Evolutionary conservation across 2,888 invertebrate species (phyloP).

Genomic region (Leistus spinibarbis): DNA sequence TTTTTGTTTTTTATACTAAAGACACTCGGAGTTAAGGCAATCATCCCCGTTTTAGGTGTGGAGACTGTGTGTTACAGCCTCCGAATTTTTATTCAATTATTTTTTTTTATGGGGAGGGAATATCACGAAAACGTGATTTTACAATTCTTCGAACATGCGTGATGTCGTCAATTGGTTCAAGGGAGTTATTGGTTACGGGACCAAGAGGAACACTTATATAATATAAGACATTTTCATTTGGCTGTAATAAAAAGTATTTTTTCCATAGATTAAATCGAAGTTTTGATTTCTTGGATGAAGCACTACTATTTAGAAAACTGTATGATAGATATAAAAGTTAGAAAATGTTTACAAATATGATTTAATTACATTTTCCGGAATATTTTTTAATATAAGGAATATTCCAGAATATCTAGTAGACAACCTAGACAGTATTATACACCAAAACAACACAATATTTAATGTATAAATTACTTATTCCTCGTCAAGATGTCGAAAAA

Average conservation of each 20-base stretch:
- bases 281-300: too few species aligned
- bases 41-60: slow-evolving; percentile 5
- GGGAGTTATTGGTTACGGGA: too few species aligned
- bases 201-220: too few species aligned
- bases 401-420: not conserved
- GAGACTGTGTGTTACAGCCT: not conserved
- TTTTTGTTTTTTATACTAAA: slow-evolving; percentile 7
- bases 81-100: too few species aligned
- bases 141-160: not conserved
- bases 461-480: too few species aligned
- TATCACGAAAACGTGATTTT: slow-evolving; percentile 5
- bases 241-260: too few species aligned
- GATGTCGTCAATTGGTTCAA: not conserved
- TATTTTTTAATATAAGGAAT: not conserved
- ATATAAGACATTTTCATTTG: not conserved
- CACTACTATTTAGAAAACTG: too few species aligned
- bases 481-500: too few species aligned
- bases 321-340: too few species aligned
- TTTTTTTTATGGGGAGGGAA: not conserved
- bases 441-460: too few species aligned
- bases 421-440: not conserved
- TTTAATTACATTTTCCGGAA: not conserved
- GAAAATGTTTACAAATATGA: too few species aligned
- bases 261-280: too few species aligned
- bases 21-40: slow-evolving; percentile 36